Evolutionary conservation across 2,888 invertebrate species (phyloP).

Genomic region (Troides oblongomaculatus): DNA sequence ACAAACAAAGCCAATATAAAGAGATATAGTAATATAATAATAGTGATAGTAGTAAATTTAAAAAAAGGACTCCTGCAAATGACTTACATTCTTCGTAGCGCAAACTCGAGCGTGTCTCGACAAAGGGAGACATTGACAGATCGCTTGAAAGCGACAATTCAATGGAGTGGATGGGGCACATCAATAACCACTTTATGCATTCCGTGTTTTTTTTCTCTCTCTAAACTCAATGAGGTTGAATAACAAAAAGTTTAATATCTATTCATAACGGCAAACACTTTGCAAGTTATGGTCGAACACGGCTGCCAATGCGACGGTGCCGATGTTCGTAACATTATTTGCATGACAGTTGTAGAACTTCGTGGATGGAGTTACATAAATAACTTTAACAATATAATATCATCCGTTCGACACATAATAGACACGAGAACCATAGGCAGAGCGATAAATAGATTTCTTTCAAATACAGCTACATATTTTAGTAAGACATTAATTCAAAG

Average conservation of each 20-base stretch:
- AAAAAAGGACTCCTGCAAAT: slow-evolving; percentile 19
- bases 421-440: neutral
- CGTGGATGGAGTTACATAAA: neutral
- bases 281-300: neutral
- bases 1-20: neutral
- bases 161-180: slow-evolving; percentile 17
- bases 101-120: slow-evolving; percentile 25
- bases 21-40: slow-evolving; percentile 8
- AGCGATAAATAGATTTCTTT: too few species aligned
- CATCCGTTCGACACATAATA: neutral
- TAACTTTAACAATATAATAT: neutral
- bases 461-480: too few species aligned
- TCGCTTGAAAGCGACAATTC: slow-evolving; percentile 29
- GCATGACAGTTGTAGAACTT: neutral
- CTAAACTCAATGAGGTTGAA: slow-evolving; percentile 7
- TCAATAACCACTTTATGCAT: slow-evolving; percentile 29
- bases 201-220: slow-evolving; percentile 10
- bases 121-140: slow-evolving; percentile 38
- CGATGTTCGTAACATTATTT: neutral
- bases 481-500: too few species aligned
- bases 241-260: slow-evolving; percentile 15
- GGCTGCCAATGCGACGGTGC: neutral
- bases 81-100: slow-evolving; percentile 10
- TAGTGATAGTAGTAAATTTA: neutral
- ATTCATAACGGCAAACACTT: neutral